phyloP scores from a whole-genome alignment of 2,797 vertebrate genomes.

The Hippoglossus hippoglossus region DNA sequence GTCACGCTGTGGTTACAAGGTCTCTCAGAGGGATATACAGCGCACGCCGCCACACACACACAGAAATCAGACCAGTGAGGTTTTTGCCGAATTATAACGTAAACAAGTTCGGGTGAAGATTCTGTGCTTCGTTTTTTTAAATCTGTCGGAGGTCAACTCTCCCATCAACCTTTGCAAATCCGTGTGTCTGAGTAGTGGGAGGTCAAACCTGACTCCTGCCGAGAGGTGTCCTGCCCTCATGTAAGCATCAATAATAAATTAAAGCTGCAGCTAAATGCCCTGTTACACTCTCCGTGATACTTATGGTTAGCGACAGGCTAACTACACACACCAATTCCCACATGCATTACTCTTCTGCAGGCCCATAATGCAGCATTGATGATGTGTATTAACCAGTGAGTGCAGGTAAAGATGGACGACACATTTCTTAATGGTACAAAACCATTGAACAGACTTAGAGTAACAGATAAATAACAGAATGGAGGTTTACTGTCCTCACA shows the following conservation, averaged over 20 bases:
- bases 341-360: neutral
- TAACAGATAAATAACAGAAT: too few species aligned
- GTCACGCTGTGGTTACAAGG: constrained; percentile 40
- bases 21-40: neutral
- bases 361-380: too few species aligned
- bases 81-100: neutral
- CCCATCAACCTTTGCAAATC: neutral
- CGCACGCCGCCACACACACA: neutral
- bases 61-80: neutral
- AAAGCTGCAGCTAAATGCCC: constrained; percentile 63
- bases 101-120: neutral
- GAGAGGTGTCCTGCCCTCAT: constrained; percentile 35
- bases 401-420: too few species aligned
- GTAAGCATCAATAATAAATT: constrained; percentile 73
- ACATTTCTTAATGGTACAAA: too few species aligned
- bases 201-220: constrained; percentile 36
- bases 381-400: too few species aligned
- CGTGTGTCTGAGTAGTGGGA: constrained; percentile 9
- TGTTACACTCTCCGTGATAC: constrained; percentile 20
- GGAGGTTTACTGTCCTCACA: too few species aligned
- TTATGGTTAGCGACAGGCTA: neutral
- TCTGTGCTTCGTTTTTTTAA: too few species aligned
- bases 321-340: constrained; percentile 5
- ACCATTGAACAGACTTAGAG: too few species aligned
- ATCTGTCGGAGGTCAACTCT: too few species aligned